Base-by-base conservation (phyloP, 2,797 vertebrate genomes). In the Acipenser ruthenus region DNA sequence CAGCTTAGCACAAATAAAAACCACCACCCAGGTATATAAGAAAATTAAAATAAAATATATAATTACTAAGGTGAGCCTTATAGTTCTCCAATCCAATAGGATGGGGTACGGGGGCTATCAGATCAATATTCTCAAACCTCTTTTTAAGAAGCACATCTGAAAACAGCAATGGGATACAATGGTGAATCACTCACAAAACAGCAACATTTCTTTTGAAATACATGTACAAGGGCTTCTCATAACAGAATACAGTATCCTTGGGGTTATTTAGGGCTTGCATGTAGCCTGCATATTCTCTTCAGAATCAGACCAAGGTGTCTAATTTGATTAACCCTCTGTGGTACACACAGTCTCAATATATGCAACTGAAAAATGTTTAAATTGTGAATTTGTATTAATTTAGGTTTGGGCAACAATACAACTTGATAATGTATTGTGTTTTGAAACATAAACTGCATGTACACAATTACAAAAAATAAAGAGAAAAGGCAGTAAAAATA, bases 61-160 rank as follows among this genome's bases (percentile, higher is more conserved):
- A 13, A 80, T 84, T 82, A 84, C 77, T 74, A 79, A 59, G 64
- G n/a, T 73, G 65, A 53, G 75, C 70, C 63, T 72, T 53, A 69
- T 75, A 55, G 63, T 70, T 78, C 73, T 82, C 64, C 13, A 69
- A 73, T 72, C 66, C 72, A 77, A 81, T 74, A 69, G 69, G 53
- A 69, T 77, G 78, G 69, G 77, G 79, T 74, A 61, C 76, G 61
- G 81, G 74, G 65, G 74, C 71, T 7, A 78, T 71, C 80, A 80
- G 78, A 79, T 85, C 75, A 1, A 75, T 65, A 72, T 74, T 85
- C 69, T 78, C 65, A 74, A 68, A 83, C 67, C 72, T 71, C 63
- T 84, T 84, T 82, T 69, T 81, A 69, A 86, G 55, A 70, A 78
- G 72, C 62, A 65, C 71, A 49, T 83, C 85, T 88, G 79, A 63